Evolutionary conservation across 2,888 invertebrate species (phyloP).

Genomic region (Chorisops tibialis): DNA sequence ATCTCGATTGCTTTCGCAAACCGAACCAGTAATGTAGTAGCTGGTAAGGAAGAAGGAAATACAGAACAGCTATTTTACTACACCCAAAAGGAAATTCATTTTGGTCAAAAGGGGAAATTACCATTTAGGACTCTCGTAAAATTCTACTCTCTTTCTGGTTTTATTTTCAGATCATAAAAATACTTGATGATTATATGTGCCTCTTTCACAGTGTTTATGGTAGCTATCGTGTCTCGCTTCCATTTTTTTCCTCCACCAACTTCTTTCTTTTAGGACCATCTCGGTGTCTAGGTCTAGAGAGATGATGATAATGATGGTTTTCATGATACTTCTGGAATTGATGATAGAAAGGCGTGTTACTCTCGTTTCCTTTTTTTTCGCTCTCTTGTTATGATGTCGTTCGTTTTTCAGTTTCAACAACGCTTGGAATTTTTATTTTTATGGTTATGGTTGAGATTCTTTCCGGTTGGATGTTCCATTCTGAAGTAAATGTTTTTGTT

Average conservation of each 20-base stretch:
- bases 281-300: no score
- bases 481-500: not conserved
- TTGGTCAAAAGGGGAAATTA: constrained; percentile 2
- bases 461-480: no score
- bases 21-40: no score
- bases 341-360: not conserved
- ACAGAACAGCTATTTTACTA: no score
- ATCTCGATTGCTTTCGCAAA: no score
- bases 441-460: constrained; percentile 18
- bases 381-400: no score
- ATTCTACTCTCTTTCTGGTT: constrained; percentile 5
- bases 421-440: constrained; percentile 23
- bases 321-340: no score
- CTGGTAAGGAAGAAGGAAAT: no score
- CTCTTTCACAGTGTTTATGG: constrained; percentile 9
- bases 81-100: not conserved
- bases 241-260: not conserved
- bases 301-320: no score
- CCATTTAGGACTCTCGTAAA: constrained; percentile 15
- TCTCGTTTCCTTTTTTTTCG: no score
- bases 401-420: constrained; percentile 1
- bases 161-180: constrained; percentile 14
- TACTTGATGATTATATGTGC: constrained; percentile 14
- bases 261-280: not conserved
- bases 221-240: not conserved